Base-by-base conservation (phyloP, 2,888 invertebrate species). In the Ecliptopera silaceata region DNA sequence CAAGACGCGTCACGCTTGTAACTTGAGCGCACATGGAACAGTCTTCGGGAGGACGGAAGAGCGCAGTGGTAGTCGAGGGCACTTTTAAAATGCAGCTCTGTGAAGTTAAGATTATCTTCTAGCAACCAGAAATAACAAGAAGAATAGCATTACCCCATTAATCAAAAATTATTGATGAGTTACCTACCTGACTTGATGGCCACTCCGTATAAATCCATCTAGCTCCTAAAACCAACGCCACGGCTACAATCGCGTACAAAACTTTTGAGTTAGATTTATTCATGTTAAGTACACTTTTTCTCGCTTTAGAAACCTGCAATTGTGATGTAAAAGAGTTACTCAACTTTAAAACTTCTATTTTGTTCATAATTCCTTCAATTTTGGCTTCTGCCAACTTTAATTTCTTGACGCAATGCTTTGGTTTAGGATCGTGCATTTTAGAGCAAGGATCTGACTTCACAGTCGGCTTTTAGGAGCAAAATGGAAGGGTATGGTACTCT, bases 11-110 rank as follows among this genome's bases (percentile, higher is more conserved):
- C 22, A 97, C 93, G 62, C 91, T 79, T 3, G 86, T 82, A 10
- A 97, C 88, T 51, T 92, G 93, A 4, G 78, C 74, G 77, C 98
- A 98, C 84, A 97, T 94, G 17, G 93, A 92, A 78, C 98, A 98
- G 71, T 94, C 93, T 74, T 96, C 95, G 0, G 97, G 95, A 0
- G 96, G 95, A 1, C 97, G 94, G 77, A 97, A 95, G 5, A 92
- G 77, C 0, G 86, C 64, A 59, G 83, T 81, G 0, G 81, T 70
- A 1, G 76, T 65, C 1, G 84, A 77, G 0, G 90, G 89, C 2
- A 87, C 59, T 32, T 79, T 74, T 6, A 89, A 45, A 1, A 79
- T 41, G 58, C 90, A 91, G 34, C 61, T 73, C 90, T 90, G 65
- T 2, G 42, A 59, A 47, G n/a, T n/a, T n/a, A n/a, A n/a, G n/a